Evolutionary conservation across 2,888 invertebrate genomes (phyloP).

Genomic region (Nomada hirtipes): DNA sequence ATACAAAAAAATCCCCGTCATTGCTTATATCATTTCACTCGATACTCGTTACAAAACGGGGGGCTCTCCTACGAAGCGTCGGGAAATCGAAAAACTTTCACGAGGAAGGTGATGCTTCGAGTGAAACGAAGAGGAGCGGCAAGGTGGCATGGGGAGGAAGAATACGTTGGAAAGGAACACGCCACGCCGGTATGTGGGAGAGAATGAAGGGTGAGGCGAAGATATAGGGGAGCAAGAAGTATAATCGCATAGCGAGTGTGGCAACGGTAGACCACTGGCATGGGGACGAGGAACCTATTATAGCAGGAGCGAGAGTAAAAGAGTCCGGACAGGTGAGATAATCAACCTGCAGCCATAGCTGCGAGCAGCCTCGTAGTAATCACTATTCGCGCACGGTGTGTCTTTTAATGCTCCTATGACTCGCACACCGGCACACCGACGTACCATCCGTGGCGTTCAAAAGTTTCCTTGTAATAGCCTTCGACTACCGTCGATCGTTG

Average conservation of each 20-base stretch:
- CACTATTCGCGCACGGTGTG: slow-evolving; percentile 77
- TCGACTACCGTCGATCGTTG: slow-evolving; percentile 56
- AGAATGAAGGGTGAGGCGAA: slow-evolving; percentile 37
- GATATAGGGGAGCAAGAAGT: slow-evolving; percentile 75
- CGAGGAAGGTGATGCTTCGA: not conserved
- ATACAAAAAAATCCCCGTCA: not conserved
- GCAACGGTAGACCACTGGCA: slow-evolving; percentile 74
- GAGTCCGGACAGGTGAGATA: slow-evolving; percentile 83
- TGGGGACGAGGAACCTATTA: slow-evolving; percentile 80
- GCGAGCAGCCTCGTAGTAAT: slow-evolving; percentile 79
- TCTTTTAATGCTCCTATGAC: slow-evolving; percentile 76
- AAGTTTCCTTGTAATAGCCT: slow-evolving; percentile 62
- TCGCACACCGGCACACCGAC: slow-evolving; percentile 34
- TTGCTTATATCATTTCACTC: not conserved
- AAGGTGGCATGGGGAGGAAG: slow-evolving; percentile 16
- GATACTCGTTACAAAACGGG: not conserved
- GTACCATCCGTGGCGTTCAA: slow-evolving; percentile 44
- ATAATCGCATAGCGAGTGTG: slow-evolving; percentile 71
- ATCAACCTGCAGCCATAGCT: slow-evolving; percentile 79
- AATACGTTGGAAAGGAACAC: slow-evolving; percentile 39
- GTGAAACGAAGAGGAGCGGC: too few relatives aligned
- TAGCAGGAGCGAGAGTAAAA: slow-evolving; percentile 81
- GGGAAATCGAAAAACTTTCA: too few relatives aligned
- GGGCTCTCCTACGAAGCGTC: not conserved
- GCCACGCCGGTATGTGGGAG: slow-evolving; percentile 43